Evolutionary conservation across 2,888 invertebrate species (phyloP).

Genomic region (Cephus sareptanus): DNA sequence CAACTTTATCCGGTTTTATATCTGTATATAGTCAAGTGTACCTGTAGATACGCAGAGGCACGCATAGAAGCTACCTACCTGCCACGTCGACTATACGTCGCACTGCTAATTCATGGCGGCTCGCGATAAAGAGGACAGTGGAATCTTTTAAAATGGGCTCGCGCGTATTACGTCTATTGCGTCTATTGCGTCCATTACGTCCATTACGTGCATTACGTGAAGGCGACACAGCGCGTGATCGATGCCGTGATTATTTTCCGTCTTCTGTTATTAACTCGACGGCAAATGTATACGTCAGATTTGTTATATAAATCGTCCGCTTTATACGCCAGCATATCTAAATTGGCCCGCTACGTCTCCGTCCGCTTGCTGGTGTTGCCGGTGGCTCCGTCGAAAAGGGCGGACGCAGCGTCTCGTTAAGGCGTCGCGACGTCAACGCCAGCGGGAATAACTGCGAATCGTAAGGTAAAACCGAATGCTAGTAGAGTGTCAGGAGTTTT

Average conservation of each 20-base stretch:
- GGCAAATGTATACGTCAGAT: constrained; percentile 19
- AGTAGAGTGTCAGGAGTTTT: too few species aligned
- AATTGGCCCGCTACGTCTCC: constrained; percentile 27
- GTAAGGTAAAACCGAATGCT: too few species aligned
- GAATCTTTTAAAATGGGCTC: constrained; percentile 21
- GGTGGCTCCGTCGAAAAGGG: neutral
- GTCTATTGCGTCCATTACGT: too few species aligned
- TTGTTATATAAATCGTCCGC: constrained; percentile 32
- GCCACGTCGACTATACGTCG: constrained; percentile 3
- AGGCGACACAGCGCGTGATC: constrained; percentile 31
- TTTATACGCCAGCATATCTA: constrained; percentile 38
- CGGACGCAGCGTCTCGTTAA: neutral
- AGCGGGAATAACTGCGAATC: neutral
- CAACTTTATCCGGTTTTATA: neutral
- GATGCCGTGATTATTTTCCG: constrained; percentile 45
- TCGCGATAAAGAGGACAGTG: constrained; percentile 10
- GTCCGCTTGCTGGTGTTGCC: neutral
- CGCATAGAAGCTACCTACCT: neutral
- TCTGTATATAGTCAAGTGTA: too few species aligned
- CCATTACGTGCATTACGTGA: too few species aligned
- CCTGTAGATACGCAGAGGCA: too few species aligned
- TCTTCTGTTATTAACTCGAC: constrained; percentile 37
- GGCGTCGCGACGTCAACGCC: neutral
- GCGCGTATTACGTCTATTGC: too few species aligned
- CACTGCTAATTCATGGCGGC: neutral